Evolutionary conservation across 2,113 vertebrate genomes (phyloP).

Genomic region (Coptodon rendalli): DNA sequence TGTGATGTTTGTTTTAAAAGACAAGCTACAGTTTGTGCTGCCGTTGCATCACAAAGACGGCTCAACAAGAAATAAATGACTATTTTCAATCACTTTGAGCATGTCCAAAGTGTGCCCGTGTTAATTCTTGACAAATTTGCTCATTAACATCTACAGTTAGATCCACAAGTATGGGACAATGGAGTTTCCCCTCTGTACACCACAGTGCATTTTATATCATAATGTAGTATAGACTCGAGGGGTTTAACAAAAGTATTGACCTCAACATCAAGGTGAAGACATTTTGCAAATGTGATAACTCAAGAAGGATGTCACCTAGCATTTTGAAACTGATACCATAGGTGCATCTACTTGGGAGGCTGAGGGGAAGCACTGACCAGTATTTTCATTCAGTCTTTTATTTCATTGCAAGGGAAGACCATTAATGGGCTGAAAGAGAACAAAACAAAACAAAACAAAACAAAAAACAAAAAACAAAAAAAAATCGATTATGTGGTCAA

Average conservation of each 20-base stretch:
- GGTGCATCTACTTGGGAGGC: background rate
- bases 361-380: background rate
- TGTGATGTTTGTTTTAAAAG: slow-evolving; percentile 29
- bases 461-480: too few relatives aligned
- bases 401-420: background rate
- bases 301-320: background rate
- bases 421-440: background rate
- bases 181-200: background rate
- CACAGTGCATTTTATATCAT: background rate
- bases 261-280: background rate
- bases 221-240: background rate
- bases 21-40: slow-evolving; percentile 5
- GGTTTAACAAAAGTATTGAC: background rate
- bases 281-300: background rate
- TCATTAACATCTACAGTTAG: background rate
- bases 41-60: background rate
- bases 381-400: background rate
- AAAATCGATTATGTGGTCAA: background rate
- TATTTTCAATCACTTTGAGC: slow-evolving; percentile 38
- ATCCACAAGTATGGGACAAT: background rate
- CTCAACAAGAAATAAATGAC: slow-evolving; percentile 34
- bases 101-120: slow-evolving; percentile 22
- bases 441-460: background rate
- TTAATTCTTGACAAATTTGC: slow-evolving; percentile 1
- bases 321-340: background rate